Evolutionary conservation across 2,888 invertebrate genomes (phyloP).

Genomic region (Timema cristinae): DNA sequence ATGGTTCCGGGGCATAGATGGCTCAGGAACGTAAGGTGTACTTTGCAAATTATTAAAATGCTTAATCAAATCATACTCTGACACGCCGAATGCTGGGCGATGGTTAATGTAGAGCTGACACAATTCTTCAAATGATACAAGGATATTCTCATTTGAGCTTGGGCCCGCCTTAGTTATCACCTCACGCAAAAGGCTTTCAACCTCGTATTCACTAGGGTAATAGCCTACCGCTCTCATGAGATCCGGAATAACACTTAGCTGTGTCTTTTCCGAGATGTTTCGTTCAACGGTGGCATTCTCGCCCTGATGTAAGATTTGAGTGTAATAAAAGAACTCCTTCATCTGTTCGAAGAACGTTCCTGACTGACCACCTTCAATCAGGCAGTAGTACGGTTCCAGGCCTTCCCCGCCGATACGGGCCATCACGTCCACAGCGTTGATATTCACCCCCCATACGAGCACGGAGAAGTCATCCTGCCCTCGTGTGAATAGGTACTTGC

Average conservation of each 20-base stretch:
- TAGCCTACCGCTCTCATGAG: conserved; percentile 70
- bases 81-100: conserved; percentile 47
- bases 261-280: conserved; percentile 57
- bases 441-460: conserved; percentile 56
- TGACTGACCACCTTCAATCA: conserved; percentile 64
- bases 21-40: no score
- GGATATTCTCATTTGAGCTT: no score
- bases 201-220: conserved; percentile 72
- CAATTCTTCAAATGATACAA: conserved; percentile 60
- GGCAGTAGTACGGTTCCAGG: conserved; percentile 64
- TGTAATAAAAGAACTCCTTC: conserved; percentile 70
- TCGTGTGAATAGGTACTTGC: conserved; percentile 52
- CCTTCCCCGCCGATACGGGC: conserved; percentile 53
- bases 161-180: not conserved
- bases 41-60: no score
- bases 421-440: conserved; percentile 50
- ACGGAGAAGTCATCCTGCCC: conserved; percentile 52
- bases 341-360: conserved; percentile 70
- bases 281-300: conserved; percentile 61
- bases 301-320: conserved; percentile 69
- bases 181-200: conserved; percentile 38
- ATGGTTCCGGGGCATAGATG: no score
- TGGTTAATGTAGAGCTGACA: conserved; percentile 64
- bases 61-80: no score
- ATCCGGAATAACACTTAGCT: conserved; percentile 64